These are phyloP conservation scores for Acanthosepion esculentum DNA, from an alignment of 2,888 invertebrate genomes.

Conservation along the genomic window DNA sequence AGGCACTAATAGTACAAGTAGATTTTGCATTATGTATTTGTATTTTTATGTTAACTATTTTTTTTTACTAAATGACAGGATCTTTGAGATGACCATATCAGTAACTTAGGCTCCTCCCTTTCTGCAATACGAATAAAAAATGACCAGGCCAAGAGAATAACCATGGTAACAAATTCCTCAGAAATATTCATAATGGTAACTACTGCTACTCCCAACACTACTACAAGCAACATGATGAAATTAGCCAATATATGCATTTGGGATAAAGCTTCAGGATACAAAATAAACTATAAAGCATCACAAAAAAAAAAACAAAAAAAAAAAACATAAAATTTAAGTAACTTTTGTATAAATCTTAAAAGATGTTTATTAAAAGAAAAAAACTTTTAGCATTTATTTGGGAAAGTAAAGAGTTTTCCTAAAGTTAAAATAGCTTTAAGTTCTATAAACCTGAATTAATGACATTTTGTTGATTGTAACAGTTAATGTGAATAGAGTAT, in stretches of 20 bases:
- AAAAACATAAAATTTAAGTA: background rate
- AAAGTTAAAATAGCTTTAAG: background rate
- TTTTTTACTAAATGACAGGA: background rate
- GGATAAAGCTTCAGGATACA: background rate
- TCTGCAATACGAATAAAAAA: background rate
- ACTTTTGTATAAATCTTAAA: background rate
- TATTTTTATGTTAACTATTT: background rate
- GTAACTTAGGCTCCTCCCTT: background rate
- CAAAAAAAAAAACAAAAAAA: too few species aligned
- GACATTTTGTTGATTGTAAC: background rate
- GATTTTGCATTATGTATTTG: background rate
- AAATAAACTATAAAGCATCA: background rate
- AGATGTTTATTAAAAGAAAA: background rate
- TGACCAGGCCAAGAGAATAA: constrained; percentile 5
- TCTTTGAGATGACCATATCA: background rate
- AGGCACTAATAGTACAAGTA: background rate
- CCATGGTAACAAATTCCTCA: constrained; percentile 21
- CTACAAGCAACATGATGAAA: background rate
- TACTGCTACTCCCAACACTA: background rate
- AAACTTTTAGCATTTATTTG: background rate
- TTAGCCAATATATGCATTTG: background rate
- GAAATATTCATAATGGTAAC: background rate
- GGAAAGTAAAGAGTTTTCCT: background rate
- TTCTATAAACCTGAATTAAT: too few species aligned
- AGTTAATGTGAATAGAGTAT: background rate